Percentiles rank a stretch among this genome's conserved stretches.
phyloP scores from a whole-genome alignment of 1,140 invertebrate genomes.

The Microplitis demolitor region DNA sequence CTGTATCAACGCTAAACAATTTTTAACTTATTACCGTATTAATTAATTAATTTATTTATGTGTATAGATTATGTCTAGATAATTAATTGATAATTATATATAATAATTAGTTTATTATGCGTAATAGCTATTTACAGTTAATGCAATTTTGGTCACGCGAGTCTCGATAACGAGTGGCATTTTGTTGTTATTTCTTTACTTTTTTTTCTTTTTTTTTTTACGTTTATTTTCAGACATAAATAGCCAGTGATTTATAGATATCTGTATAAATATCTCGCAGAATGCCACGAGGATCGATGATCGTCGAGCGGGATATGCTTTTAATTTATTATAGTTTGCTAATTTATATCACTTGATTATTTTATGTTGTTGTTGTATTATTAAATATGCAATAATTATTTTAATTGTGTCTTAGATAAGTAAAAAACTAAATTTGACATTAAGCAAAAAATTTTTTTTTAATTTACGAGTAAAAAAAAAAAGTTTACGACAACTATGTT shows the following conservation, averaged over 20 bases:
- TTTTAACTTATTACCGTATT: constrained; percentile 22
- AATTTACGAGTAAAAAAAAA: constrained; percentile 28
- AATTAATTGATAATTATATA: background rate
- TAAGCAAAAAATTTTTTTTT: constrained; percentile 24
- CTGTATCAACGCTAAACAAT: constrained; percentile 2
- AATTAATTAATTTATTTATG: background rate
- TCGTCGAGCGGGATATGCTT: constrained; percentile 29
- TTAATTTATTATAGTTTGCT: constrained; percentile 5
- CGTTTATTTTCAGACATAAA: background rate
- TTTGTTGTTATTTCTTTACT: background rate
- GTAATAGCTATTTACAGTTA: too few species aligned
- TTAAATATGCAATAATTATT: constrained; percentile 24
- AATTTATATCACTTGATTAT: background rate
- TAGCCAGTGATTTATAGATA: background rate
- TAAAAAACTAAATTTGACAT: background rate
- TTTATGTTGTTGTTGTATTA: constrained; percentile 16
- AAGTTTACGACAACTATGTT: constrained; percentile 39
- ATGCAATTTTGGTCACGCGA: too few species aligned
- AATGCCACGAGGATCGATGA: constrained; percentile 26
- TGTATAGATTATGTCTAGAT: background rate
- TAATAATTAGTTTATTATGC: too few species aligned
- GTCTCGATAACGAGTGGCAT: too few species aligned
- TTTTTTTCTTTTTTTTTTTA: background rate
- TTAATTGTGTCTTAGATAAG: background rate
- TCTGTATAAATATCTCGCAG: background rate